Evolutionary conservation across 2,113 vertebrate genomes (phyloP).

Genomic region (Lepidothrix coronata): DNA sequence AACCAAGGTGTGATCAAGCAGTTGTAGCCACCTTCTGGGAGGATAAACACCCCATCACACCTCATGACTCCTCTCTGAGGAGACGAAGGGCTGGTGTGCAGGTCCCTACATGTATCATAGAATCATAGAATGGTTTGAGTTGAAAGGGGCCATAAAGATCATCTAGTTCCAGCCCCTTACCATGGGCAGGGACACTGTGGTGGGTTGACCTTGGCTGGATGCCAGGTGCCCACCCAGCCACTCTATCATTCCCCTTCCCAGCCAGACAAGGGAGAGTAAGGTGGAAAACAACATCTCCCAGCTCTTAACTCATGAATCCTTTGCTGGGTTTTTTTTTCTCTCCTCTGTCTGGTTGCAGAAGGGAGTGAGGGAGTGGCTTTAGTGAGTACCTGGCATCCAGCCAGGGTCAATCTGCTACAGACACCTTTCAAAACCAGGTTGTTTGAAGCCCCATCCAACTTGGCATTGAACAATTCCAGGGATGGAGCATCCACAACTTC

Average conservation of each 20-base stretch:
- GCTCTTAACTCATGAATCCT: too few relatives aligned
- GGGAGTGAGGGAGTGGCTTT: too few relatives aligned
- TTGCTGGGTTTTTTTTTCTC: too few relatives aligned
- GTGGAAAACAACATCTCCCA: too few relatives aligned
- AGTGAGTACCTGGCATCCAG: too few relatives aligned
- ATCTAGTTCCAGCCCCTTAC: background rate
- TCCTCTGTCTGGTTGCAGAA: too few relatives aligned
- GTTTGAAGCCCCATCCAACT: background rate
- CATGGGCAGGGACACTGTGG: background rate
- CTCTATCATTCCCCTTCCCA: too few relatives aligned
- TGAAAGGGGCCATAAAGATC: background rate
- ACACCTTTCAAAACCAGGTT: background rate
- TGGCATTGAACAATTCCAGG: background rate
- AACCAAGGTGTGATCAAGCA: background rate
- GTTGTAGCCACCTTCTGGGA: background rate
- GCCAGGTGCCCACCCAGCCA: too few relatives aligned
- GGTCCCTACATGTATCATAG: too few relatives aligned
- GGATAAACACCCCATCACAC: background rate
- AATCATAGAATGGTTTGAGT: background rate
- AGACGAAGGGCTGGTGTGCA: background rate
- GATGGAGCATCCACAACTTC: background rate
- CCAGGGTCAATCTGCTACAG: too few relatives aligned
- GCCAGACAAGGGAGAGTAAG: too few relatives aligned
- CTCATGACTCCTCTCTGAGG: background rate
- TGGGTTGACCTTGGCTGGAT: too few relatives aligned